These are phyloP conservation scores for Desmodus rotundus DNA, from an alignment of 2,113 vertebrate genomes.

Conservation along the genomic window DNA sequence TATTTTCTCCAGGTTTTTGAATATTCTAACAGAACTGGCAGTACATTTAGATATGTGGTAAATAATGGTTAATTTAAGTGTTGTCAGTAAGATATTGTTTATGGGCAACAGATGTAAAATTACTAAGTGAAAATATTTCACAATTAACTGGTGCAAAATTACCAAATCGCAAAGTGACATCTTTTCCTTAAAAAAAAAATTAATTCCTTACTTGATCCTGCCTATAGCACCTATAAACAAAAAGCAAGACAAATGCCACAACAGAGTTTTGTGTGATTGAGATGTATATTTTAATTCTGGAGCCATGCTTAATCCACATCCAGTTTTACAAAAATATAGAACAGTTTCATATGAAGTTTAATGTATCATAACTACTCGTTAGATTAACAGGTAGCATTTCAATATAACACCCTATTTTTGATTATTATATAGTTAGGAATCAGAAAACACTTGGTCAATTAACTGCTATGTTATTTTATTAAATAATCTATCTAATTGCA, in stretches of 20 bases:
- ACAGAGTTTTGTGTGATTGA: not conserved
- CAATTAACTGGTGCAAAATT: not conserved
- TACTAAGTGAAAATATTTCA: slow-evolving; percentile 4
- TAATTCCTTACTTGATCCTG: not conserved
- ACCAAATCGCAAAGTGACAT: not conserved
- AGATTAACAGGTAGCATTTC: not conserved
- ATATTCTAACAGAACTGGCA: not conserved
- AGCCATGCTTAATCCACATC: not conserved
- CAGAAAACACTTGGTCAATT: not conserved
- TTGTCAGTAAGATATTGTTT: not conserved
- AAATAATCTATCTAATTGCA: not conserved
- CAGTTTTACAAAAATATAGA: not conserved
- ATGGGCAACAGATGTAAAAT: not conserved
- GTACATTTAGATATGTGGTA: not conserved
- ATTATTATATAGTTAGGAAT: not conserved
- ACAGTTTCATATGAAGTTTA: not conserved
- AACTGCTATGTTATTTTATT: not conserved
- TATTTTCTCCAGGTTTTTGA: not conserved
- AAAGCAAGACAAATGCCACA: not conserved
- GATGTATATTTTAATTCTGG: not conserved
- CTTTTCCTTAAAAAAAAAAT: not conserved
- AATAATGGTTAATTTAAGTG: not conserved
- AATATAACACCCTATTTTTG: not conserved
- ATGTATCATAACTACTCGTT: not conserved
- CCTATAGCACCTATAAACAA: not conserved